Percentiles rank a stretch among this genome's conserved stretches.
These are phyloP conservation scores for Podarcis raffonei DNA, from an alignment of 2,113 vertebrate species.

Conservation along the genomic window DNA sequence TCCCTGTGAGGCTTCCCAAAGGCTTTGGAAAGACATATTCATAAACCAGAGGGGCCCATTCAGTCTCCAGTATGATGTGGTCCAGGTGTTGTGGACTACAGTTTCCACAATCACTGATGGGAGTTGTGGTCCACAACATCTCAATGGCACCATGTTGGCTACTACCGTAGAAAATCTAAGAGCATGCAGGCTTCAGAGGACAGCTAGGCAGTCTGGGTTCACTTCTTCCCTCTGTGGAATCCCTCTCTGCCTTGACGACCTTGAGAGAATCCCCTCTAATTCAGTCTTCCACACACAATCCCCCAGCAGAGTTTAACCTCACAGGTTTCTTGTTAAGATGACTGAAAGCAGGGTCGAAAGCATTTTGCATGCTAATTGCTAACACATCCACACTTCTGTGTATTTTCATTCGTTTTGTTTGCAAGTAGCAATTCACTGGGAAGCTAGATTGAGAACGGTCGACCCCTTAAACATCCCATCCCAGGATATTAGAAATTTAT, in stretches of 20 bases:
- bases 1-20: not conserved
- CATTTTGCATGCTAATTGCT: not conserved
- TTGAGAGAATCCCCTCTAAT: not conserved
- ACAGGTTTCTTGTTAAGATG: not conserved
- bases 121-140: too few species aligned
- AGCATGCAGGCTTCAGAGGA: too few species aligned
- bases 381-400: accelerated
- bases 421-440: slow-evolving; percentile 13
- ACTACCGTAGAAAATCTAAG: too few species aligned
- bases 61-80: too few species aligned
- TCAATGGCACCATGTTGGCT: too few species aligned
- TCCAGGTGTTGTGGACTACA: too few species aligned
- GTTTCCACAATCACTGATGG: too few species aligned
- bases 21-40: too few species aligned
- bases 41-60: too few species aligned
- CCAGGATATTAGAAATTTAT: slow-evolving; percentile 5
- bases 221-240: not conserved
- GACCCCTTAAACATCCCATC: slow-evolving; percentile 33
- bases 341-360: not conserved
- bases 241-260: not conserved
- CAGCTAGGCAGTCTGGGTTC: too few species aligned
- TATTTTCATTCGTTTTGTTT: slow-evolving; percentile 15
- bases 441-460: slow-evolving; percentile 1
- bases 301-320: not conserved
- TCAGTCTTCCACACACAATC: not conserved